Evolutionary conservation across 2,888 invertebrate genomes (phyloP).

Genomic region (Mythimna albipuncta): DNA sequence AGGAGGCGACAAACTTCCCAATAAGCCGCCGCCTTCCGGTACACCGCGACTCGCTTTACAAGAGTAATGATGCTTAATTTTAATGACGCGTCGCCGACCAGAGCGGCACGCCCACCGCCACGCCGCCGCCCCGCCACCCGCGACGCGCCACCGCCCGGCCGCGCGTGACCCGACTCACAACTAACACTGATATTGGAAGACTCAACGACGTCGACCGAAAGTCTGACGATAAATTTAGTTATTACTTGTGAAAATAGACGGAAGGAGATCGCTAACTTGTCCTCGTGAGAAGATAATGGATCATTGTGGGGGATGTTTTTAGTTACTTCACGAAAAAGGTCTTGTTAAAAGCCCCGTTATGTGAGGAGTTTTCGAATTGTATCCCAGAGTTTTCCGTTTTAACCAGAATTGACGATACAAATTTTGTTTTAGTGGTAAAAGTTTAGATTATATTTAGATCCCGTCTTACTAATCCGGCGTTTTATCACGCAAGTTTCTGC

Average conservation of each 20-base stretch:
- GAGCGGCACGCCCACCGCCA: slow-evolving; percentile 70
- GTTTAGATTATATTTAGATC: slow-evolving; percentile 77
- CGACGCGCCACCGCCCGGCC: slow-evolving; percentile 68
- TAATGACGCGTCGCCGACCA: slow-evolving; percentile 88
- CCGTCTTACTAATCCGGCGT: slow-evolving; percentile 55
- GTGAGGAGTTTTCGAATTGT: slow-evolving; percentile 87
- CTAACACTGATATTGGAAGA: slow-evolving; percentile 86
- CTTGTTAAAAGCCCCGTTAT: slow-evolving; percentile 88
- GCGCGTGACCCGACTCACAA: slow-evolving; percentile 85
- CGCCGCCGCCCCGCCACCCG: slow-evolving; percentile 73
- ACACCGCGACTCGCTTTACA: slow-evolving; percentile 85
- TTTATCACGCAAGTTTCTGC: slow-evolving; percentile 54
- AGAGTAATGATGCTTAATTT: slow-evolving; percentile 91
- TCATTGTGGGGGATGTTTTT: slow-evolving; percentile 88
- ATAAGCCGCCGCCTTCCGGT: slow-evolving; percentile 84
- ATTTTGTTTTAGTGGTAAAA: slow-evolving; percentile 76
- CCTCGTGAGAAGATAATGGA: slow-evolving; percentile 89
- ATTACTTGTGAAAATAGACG: slow-evolving; percentile 91
- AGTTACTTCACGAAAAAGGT: slow-evolving; percentile 87
- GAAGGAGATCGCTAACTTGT: slow-evolving; percentile 90
- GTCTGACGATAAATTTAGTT: slow-evolving; percentile 91
- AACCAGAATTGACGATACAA: slow-evolving; percentile 78
- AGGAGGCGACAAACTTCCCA: slow-evolving; percentile 85
- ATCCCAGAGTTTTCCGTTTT: slow-evolving; percentile 79
- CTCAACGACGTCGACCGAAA: slow-evolving; percentile 83